phyloP scores from a whole-genome alignment of 2,888 invertebrate genomes.

The Euplagia quadripunctaria region DNA sequence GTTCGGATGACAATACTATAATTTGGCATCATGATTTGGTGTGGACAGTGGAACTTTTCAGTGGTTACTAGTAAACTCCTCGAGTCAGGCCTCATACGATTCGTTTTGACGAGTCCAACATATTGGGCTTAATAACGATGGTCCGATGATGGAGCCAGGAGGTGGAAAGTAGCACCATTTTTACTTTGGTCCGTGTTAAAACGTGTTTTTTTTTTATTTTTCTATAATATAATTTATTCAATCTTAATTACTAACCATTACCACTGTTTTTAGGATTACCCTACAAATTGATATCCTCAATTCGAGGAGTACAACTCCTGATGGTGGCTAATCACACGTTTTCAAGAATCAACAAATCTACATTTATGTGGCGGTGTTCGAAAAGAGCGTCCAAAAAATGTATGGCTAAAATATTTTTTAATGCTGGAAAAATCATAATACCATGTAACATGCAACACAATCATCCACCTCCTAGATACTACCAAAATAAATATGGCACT shows the following conservation, averaged over 20 bases:
- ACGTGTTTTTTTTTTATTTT: no score
- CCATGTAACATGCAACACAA: conserved; percentile 27
- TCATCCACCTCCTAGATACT: conserved; percentile 32
- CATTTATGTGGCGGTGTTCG: conserved; percentile 43
- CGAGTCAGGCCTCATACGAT: no score
- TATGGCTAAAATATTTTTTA: conserved; percentile 28
- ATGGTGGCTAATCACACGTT: conserved; percentile 35
- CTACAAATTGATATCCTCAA: conserved; percentile 19
- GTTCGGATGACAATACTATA: no score
- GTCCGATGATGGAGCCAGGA: no score
- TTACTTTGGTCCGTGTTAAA: no score
- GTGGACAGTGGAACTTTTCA: no score
- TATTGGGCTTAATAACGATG: no score
- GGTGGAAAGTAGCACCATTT: no score
- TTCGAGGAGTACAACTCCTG: conserved; percentile 28
- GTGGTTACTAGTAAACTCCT: no score
- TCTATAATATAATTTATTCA: neutral
- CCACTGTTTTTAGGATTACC: conserved; percentile 15
- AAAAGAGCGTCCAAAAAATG: conserved; percentile 37
- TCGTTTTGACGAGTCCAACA: no score
- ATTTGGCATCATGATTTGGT: no score
- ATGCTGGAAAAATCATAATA: neutral
- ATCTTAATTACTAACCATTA: neutral
- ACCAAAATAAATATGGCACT: conserved; percentile 7
- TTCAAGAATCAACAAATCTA: conserved; percentile 31